Conservation (phyloP, 2,888 invertebrate species). For the Andrena camellia region DNA sequence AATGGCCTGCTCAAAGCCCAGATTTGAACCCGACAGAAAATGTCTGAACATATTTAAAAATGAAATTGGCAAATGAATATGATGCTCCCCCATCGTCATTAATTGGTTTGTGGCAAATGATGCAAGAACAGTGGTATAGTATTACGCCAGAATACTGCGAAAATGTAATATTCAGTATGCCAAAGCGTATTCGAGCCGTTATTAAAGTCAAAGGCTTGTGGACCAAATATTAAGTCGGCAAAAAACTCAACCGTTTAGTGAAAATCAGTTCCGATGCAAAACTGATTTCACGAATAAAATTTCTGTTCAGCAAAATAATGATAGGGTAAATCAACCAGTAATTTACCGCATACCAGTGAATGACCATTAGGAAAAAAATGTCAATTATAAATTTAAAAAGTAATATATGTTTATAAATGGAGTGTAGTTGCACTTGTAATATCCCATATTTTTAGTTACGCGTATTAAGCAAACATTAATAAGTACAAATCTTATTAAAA, state of each 20-base stretch:
- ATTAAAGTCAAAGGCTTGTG: conserved; percentile 16
- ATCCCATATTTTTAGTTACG: too few relatives aligned
- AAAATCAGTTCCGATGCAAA: background rate
- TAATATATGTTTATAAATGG: too few relatives aligned
- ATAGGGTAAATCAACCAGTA: too few relatives aligned
- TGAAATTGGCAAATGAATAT: conserved; percentile 28
- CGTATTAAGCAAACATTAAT: too few relatives aligned
- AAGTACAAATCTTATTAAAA: too few relatives aligned
- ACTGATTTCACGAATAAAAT: background rate
- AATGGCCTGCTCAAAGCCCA: conserved; percentile 33
- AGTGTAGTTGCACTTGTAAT: too few relatives aligned
- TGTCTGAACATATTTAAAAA: conserved; percentile 36
- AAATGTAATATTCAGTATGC: conserved; percentile 20
- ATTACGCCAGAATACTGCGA: conserved; percentile 23
- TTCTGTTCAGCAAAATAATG: background rate
- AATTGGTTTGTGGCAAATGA: conserved; percentile 26
- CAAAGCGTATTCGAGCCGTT: conserved; percentile 15
- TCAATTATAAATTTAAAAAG: too few relatives aligned
- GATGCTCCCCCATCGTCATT: conserved; percentile 10
- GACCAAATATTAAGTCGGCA: conserved; percentile 5
- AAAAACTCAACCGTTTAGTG: conserved; percentile 19
- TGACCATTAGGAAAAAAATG: too few relatives aligned
- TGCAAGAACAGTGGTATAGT: conserved; percentile 24
- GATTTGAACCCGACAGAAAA: conserved; percentile 38
- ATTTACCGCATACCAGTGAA: too few relatives aligned